phyloP scores from a whole-genome alignment of 2,888 invertebrate species.

The Calameuta idolon region DNA sequence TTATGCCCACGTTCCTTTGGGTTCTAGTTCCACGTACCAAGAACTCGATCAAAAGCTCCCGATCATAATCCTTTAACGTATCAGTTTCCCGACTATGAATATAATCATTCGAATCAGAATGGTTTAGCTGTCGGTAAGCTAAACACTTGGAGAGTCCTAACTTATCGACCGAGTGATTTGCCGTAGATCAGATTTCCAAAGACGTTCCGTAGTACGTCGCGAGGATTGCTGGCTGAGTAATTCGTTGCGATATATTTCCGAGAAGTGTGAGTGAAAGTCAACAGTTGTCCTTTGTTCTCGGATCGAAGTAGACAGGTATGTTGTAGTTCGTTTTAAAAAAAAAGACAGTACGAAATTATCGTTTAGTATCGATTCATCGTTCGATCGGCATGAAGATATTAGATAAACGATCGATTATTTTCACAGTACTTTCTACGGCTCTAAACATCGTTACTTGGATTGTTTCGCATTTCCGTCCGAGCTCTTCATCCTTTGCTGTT shows the following conservation, averaged over 20 bases:
- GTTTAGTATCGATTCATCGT: too few relatives aligned
- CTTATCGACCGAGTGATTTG: too few relatives aligned
- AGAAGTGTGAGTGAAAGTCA: slow-evolving; percentile 28
- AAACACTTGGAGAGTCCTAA: too few relatives aligned
- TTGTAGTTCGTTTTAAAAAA: too few relatives aligned
- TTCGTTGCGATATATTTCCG: slow-evolving; percentile 28
- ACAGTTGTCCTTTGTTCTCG: slow-evolving; percentile 24
- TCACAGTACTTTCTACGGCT: not conserved
- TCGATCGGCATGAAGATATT: not conserved
- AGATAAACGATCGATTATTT: not conserved
- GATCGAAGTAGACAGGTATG: not conserved
- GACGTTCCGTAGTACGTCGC: slow-evolving; percentile 1
- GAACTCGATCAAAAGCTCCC: too few relatives aligned
- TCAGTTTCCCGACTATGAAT: too few relatives aligned
- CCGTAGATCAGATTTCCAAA: slow-evolving; percentile 13
- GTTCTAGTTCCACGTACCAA: not conserved
- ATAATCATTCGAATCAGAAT: too few relatives aligned
- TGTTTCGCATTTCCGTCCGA: not conserved
- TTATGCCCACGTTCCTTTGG: not conserved
- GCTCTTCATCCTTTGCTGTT: too few relatives aligned
- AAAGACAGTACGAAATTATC: too few relatives aligned
- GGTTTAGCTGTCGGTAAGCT: too few relatives aligned
- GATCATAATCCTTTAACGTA: too few relatives aligned
- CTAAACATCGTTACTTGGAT: not conserved
- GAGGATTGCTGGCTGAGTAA: slow-evolving; percentile 11